Conservation (phyloP, 2,113 vertebrate species). For the Drymodes brunneopygia region DNA sequence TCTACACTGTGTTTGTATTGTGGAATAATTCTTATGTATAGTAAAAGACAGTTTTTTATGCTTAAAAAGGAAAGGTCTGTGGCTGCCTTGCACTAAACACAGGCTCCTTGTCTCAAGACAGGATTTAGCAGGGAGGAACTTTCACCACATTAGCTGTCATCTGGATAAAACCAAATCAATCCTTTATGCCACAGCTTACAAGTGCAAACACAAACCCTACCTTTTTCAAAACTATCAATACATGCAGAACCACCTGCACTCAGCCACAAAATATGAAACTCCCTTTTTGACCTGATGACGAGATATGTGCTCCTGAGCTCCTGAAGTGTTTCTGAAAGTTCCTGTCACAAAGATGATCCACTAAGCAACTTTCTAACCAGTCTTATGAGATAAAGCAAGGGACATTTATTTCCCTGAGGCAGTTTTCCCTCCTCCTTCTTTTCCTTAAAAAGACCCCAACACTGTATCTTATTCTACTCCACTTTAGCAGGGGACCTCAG, state of each 20-base stretch:
- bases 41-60: not conserved
- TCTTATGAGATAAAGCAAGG: not conserved
- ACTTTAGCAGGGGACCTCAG: not conserved
- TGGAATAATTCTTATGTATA: not conserved
- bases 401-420: not conserved
- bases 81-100: not conserved
- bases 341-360: not conserved
- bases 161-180: not conserved
- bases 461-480: not conserved
- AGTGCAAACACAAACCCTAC: not conserved
- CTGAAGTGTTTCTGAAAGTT: not conserved
- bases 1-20: not conserved
- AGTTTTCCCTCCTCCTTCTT: not conserved
- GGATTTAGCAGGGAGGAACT: not conserved
- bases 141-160: fast-evolving
- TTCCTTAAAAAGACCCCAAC: not conserved
- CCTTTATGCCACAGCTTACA: not conserved
- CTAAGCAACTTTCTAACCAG: not conserved
- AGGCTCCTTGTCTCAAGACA: not conserved
- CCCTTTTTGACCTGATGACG: not conserved
- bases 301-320: not conserved
- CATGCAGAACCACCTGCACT: not conserved
- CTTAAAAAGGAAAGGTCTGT: not conserved
- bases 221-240: not conserved
- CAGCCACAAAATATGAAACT: not conserved